phyloP scores from a whole-genome alignment of 2,113 vertebrate species.

The Silurus meridionalis region DNA sequence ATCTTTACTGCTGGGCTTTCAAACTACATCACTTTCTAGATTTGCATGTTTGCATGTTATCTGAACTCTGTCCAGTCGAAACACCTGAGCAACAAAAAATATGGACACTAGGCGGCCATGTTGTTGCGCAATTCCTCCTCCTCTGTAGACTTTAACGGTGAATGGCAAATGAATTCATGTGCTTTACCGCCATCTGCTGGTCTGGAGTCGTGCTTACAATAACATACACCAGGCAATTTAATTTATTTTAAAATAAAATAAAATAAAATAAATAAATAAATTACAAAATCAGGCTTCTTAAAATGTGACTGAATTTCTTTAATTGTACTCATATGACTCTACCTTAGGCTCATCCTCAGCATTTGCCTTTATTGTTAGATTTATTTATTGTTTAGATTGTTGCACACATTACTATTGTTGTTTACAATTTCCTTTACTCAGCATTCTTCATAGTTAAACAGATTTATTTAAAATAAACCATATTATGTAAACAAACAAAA shows the following conservation, averaged over 20 bases:
- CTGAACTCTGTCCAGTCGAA: neutral
- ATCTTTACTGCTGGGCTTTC: neutral
- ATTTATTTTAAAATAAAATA: too few species aligned
- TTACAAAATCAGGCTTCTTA: too few species aligned
- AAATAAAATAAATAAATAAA: too few species aligned
- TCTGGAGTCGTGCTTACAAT: neutral
- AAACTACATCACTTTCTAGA: neutral
- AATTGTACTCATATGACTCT: neutral
- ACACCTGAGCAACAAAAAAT: neutral
- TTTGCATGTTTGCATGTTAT: neutral
- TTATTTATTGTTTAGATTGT: too few species aligned
- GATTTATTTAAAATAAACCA: too few species aligned
- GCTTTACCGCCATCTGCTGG: neutral
- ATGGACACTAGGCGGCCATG: conserved; percentile 56
- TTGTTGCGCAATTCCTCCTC: conserved; percentile 40
- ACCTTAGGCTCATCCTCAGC: neutral
- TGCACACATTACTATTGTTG: too few species aligned
- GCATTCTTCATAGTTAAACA: neutral
- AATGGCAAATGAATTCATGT: neutral
- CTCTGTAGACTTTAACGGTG: neutral
- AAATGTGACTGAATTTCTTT: too few species aligned
- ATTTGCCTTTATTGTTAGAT: neutral
- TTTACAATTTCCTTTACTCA: neutral
- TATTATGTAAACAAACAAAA: neutral
- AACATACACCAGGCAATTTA: too few species aligned